Percentiles rank a stretch among this genome's conserved stretches.
These are phyloP conservation scores for Erythrocebus patas DNA, from an alignment of 2,113 vertebrate species.

Conservation along the genomic window DNA sequence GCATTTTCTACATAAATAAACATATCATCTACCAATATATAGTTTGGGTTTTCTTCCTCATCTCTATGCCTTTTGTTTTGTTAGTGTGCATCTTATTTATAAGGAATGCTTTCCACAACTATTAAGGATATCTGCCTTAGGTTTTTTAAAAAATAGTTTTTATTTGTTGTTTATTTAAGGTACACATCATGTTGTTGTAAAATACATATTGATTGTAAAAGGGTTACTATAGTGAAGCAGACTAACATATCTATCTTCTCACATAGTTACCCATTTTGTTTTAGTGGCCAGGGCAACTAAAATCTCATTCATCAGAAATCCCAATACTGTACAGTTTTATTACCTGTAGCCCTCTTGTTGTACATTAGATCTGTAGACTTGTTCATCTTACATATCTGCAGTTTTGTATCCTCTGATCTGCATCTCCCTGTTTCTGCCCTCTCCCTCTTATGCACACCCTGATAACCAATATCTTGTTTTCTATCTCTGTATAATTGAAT, in stretches of 20 bases:
- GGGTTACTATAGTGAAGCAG: background rate
- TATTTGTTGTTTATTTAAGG: background rate
- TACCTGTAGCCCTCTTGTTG: background rate
- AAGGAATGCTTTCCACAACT: background rate
- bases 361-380: background rate
- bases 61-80: background rate
- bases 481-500: background rate
- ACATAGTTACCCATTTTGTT: background rate
- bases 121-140: background rate
- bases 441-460: background rate
- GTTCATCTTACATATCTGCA: background rate
- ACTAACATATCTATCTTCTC: background rate
- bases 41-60: background rate
- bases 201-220: background rate
- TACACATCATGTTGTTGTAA: background rate
- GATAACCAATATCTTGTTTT: background rate
- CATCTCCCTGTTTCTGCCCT: background rate
- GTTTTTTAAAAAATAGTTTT: background rate
- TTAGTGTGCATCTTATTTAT: background rate
- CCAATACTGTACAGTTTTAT: background rate
- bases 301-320: background rate
- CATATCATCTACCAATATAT: background rate
- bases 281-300: background rate
- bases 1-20: background rate
- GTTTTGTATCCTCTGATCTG: background rate